Conservation (phyloP, 2,888 invertebrate species). For the Leptopilina syphax region DNA sequence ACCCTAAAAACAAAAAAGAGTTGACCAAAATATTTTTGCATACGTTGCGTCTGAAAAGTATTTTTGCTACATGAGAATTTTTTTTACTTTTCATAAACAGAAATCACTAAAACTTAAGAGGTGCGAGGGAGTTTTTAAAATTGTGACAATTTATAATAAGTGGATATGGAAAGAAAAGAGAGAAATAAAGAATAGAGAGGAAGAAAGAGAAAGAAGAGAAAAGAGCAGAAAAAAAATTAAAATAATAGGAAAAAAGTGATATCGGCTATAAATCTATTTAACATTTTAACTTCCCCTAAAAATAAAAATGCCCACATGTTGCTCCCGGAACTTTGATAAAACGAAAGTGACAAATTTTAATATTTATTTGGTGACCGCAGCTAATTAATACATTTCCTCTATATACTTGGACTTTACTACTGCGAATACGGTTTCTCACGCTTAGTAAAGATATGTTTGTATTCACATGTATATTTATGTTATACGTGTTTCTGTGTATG, state of each 20-base stretch:
- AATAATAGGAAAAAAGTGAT: too few species aligned
- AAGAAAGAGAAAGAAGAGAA: too few species aligned
- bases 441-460: slow-evolving; percentile 13
- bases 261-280: too few species aligned
- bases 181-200: too few species aligned
- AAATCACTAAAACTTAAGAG: too few species aligned
- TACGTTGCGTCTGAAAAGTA: neutral
- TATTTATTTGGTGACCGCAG: neutral
- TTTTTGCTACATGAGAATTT: too few species aligned
- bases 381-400: slow-evolving; percentile 31
- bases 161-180: too few species aligned
- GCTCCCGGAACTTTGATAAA: neutral
- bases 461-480: neutral
- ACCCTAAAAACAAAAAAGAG: neutral
- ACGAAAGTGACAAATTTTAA: neutral
- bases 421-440: slow-evolving; percentile 31
- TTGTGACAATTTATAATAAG: too few species aligned
- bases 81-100: too few species aligned
- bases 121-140: too few species aligned
- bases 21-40: neutral
- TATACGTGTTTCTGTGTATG: too few species aligned
- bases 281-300: neutral
- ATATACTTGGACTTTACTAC: neutral
- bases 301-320: neutral
- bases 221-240: too few species aligned